These are phyloP conservation scores for Acanthosepion lycidas DNA, from an alignment of 2,888 invertebrate species.

Conservation along the genomic window DNA sequence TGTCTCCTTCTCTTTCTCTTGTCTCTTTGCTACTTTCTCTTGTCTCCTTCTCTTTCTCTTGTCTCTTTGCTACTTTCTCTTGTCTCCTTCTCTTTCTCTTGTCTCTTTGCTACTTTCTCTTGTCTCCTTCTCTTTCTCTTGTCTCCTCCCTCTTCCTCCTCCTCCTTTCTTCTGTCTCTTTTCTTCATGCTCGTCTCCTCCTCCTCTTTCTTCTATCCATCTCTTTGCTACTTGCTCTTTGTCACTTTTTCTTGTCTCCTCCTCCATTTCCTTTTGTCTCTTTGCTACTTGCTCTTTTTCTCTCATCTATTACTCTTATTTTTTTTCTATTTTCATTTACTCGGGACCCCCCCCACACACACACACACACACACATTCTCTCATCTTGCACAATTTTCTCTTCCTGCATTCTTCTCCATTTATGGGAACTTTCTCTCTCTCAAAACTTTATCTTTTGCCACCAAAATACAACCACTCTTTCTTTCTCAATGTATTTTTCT, in stretches of 20 bases:
- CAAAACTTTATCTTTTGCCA: no score
- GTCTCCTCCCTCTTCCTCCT: neutral
- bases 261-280: neutral
- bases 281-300: neutral
- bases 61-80: neutral
- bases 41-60: neutral
- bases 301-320: neutral
- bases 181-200: no score
- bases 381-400: neutral
- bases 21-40: neutral
- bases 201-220: neutral
- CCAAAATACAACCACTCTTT: no score
- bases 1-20: neutral
- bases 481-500: neutral
- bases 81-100: no score
- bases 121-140: neutral
- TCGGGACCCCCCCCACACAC: no score
- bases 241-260: neutral
- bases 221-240: neutral
- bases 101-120: neutral
- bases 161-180: neutral
- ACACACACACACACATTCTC: no score
- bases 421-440: no score
- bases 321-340: no score
- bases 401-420: no score